Percentiles rank a stretch among this genome's conserved stretches.
These are phyloP conservation scores for Heliconius congener DNA, from an alignment of 1,140 invertebrate species.

Conservation along the genomic window DNA sequence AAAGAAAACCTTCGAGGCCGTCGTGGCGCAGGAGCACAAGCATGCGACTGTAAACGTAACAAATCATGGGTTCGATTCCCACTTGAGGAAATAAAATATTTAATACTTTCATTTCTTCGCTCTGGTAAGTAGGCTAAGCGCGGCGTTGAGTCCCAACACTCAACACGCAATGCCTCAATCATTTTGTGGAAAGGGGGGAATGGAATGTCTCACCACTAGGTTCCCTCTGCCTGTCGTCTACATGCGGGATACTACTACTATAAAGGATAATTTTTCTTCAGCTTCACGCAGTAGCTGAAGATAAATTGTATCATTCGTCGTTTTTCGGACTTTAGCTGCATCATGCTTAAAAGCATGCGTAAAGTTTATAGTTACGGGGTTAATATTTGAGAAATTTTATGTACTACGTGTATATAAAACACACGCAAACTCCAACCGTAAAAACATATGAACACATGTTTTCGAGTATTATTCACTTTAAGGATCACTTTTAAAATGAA, in stretches of 20 bases:
- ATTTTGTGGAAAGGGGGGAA: not conserved
- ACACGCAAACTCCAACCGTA: no score
- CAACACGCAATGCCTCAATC: not conserved
- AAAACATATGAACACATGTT: not conserved
- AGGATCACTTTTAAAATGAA: not conserved
- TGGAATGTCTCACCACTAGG: not conserved
- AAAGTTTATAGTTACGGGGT: not conserved
- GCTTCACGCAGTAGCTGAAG: no score
- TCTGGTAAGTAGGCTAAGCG: no score
- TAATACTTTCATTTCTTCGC: no score
- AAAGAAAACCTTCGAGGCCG: no score
- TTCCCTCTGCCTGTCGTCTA: not conserved
- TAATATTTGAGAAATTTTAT: not conserved
- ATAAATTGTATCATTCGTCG: no score
- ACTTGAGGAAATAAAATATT: no score
- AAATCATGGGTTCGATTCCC: not conserved
- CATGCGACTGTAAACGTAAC: not conserved
- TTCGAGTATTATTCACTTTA: not conserved
- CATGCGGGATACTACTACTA: not conserved
- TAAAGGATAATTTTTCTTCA: no score
- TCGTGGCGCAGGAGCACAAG: not conserved
- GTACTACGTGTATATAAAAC: no score
- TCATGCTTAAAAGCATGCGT: no score
- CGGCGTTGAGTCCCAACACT: not conserved
- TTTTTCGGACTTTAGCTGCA: no score